Evolutionary conservation across 1,140 invertebrate genomes (phyloP).

Genomic region (Zaprionus camerounensis): DNA sequence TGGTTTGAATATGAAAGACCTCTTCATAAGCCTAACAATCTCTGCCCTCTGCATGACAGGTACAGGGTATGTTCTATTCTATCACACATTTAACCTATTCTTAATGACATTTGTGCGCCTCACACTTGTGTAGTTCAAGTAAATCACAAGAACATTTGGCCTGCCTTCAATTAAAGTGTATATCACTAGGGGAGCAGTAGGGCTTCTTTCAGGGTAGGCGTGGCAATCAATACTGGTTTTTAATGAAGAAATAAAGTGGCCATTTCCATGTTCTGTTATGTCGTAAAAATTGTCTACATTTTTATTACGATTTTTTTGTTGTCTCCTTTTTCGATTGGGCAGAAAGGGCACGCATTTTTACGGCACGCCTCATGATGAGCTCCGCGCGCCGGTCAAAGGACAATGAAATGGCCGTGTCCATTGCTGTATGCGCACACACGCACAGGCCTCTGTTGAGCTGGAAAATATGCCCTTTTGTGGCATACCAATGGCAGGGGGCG

Average conservation of each 20-base stretch:
- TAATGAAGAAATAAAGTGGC: constrained; percentile 82
- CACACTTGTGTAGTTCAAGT: constrained; percentile 19
- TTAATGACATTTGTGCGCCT: constrained; percentile 15
- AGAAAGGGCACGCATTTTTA: constrained; percentile 27
- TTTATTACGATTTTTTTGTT: constrained; percentile 62
- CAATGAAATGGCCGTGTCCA: constrained; percentile 42
- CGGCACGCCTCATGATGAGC: constrained; percentile 36
- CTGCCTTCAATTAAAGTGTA: constrained; percentile 20
- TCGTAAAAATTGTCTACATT: constrained; percentile 82
- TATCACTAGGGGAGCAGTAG: neutral
- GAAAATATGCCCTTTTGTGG: constrained; percentile 78
- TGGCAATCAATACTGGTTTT: constrained; percentile 78
- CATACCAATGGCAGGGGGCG: constrained; percentile 13
- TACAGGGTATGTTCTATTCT: neutral
- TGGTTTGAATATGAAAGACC: too few relatives aligned
- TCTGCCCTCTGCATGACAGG: too few relatives aligned
- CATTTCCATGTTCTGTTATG: constrained; percentile 67
- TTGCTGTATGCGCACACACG: constrained; percentile 4
- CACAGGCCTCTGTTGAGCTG: constrained; percentile 65
- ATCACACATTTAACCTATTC: neutral
- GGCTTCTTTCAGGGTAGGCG: neutral
- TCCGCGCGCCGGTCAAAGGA: constrained; percentile 24
- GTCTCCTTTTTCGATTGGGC: constrained; percentile 7
- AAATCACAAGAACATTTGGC: constrained; percentile 25
- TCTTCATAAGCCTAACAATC: too few relatives aligned